Evolutionary conservation across 2,113 vertebrate genomes (phyloP), one percentile per base, ranked within the genome.

Genomic region (Trematocara marginatum): DNA sequence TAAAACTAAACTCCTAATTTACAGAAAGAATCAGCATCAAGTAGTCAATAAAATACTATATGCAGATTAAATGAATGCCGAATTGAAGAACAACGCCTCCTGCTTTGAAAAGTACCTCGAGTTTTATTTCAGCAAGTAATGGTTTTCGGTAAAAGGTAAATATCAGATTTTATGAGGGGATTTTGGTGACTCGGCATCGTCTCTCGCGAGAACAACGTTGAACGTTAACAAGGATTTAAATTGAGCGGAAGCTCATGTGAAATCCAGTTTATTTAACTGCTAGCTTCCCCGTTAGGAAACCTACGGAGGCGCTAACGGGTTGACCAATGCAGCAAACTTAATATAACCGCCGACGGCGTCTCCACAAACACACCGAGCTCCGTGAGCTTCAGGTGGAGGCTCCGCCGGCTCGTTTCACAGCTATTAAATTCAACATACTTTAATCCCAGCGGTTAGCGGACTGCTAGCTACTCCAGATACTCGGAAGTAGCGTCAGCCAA

Each of bases 391-490:
- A 34, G 26, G 26, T 16, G 1, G 45, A 51, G 16, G 10, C 9
- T 49, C 42, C 0, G 26, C 69, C 15, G 1, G 42, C 42, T n/a
- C 15, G 9, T 47, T 29, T 76, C 26, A 31, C 6, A 18, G 71
- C 26, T 11, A 31, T 1, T n/a, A 51, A 66, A 76, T 31, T 1
- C 26, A 49, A 7, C 0, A 49, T 51, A 34, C 3, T 76, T 76
- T 51, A 76, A 76, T 51, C 15, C 47, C 0, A 76, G 45, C 12
- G 9, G 57, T 74, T 84, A 89, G 57, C 80, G 9, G 1, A 9
- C 3, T 2, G 9, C 61, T 80, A 90, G 88, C 85, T 91, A 86
- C 91, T 86, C 86, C 83, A 18, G 79, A 42, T 40, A 79, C 15
- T 76, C 45, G 71, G 71, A 76, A 76, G 45, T 47, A 76, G 45